Base-by-base conservation (phyloP, 2,888 invertebrate species). In the Axea sp. region DNA sequence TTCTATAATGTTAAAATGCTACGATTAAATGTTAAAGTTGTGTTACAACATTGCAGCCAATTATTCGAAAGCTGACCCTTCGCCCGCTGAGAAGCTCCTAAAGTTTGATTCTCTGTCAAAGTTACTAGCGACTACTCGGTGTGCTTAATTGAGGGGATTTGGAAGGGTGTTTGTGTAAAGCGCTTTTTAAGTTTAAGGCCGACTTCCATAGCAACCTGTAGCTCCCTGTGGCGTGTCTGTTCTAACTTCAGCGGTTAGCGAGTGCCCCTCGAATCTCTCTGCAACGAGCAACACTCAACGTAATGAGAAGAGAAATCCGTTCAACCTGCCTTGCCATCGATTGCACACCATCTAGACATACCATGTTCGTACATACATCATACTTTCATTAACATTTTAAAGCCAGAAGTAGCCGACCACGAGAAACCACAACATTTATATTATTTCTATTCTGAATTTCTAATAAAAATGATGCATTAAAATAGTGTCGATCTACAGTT, bases 271-370 rank as follows among this genome's bases (percentile, higher is more conserved):
- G 83, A 84, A 83, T 80, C 81, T 83, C 81, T 81, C 82, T 80
- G 80, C 82, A 83, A 80, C 84, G 83, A 84, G 83, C 86, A 84
- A 86, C 85, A 86, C 86, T 86, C 83, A 84, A 81, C 82, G 84
- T 86, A 85, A 86, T 86, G 85, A 86, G 85, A 83, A 82, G 82
- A 84, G 82, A 82, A 82, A 82, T 80, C 80, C 77, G 77, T 73
- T 77, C 69, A 73, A 53, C 62, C 68, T 53, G 49, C 59, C 55
- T 73, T 57, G 43, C 51, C 55, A 41, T 65, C 65, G 39, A 53
- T 71, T 73, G 26, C 37, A 35, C 55, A 28, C 45, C 49, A 69
- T 65, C 68, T 26, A 68, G 33, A 31, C 37, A 12, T 47, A 65
- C 43, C 59, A 60, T 45, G 24, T 39, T 53, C 59, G 53, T 64